Evolutionary conservation across 2,113 vertebrate genomes (phyloP).

Genomic region (Columbina picui): DNA sequence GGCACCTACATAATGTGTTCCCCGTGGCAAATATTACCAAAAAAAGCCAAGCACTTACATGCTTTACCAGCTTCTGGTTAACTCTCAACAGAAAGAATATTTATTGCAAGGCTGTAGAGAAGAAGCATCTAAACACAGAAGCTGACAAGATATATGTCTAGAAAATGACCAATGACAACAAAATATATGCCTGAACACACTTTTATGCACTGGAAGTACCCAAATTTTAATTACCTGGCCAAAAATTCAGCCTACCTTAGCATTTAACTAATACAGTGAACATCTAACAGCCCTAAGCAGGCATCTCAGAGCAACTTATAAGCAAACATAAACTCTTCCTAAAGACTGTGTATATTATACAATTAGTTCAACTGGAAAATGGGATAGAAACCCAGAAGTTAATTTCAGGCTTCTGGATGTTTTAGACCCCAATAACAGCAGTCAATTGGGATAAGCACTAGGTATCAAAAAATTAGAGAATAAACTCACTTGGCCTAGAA

Average conservation of each 20-base stretch:
- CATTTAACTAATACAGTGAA: not conserved
- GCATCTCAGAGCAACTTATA: not conserved
- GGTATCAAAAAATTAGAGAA: not conserved
- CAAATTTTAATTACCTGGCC: not conserved
- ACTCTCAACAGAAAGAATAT: not conserved
- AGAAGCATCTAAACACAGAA: not conserved
- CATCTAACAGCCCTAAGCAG: not conserved
- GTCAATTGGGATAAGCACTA: not conserved
- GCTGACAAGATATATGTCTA: fast-evolving
- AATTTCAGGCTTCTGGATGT: not conserved
- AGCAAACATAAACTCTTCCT: not conserved
- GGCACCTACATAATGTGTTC: not conserved
- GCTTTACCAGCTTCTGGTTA: not conserved
- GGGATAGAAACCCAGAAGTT: not conserved
- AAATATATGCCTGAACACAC: not conserved
- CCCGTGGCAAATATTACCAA: not conserved
- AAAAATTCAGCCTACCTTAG: not conserved
- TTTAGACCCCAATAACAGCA: not conserved
- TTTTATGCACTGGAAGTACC: not conserved
- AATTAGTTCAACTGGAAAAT: not conserved
- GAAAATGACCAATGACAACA: not conserved
- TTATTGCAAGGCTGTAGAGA: not conserved
- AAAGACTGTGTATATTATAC: not conserved
- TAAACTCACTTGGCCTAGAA: conserved; percentile 90
- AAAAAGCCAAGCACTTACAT: fast-evolving